phyloP scores from a whole-genome alignment of 2,113 vertebrate species.

The Rhodinocichla rosea region DNA sequence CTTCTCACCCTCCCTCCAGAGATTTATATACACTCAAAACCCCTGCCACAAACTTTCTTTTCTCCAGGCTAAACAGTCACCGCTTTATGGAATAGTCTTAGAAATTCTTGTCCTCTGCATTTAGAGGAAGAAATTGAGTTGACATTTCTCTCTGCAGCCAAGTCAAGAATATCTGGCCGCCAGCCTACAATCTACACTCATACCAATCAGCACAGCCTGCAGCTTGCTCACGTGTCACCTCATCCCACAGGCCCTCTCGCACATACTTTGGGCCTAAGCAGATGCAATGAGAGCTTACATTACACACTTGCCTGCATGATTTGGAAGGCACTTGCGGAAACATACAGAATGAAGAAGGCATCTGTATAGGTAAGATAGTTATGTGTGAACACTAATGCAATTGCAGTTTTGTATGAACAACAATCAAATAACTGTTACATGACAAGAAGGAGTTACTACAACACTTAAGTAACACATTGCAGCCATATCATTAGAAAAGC shows the following conservation, averaged over 20 bases:
- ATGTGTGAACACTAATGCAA: background rate
- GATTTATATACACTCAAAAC: background rate
- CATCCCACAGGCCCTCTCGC: background rate
- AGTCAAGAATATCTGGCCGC: background rate
- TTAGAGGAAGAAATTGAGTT: background rate
- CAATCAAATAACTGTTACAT: background rate
- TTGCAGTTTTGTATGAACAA: background rate
- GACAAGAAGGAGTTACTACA: background rate
- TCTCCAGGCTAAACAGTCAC: background rate
- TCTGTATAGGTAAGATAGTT: fast-evolving
- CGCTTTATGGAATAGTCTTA: background rate
- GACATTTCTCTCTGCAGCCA: background rate
- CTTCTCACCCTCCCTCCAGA: background rate
- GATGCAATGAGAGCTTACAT: background rate
- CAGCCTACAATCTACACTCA: background rate
- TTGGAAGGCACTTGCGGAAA: background rate
- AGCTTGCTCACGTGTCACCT: background rate
- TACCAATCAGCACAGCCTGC: background rate
- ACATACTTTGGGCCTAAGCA: background rate
- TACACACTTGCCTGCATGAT: background rate
- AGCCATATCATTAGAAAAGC: background rate
- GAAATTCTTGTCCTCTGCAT: background rate
- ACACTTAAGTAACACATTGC: background rate
- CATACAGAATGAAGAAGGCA: background rate
- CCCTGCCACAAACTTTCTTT: background rate